Evolutionary conservation across 2,797 vertebrate genomes (phyloP), one percentile per base, ranked within the genome.

Genomic region (Pangasius sanitwongsei): DNA sequence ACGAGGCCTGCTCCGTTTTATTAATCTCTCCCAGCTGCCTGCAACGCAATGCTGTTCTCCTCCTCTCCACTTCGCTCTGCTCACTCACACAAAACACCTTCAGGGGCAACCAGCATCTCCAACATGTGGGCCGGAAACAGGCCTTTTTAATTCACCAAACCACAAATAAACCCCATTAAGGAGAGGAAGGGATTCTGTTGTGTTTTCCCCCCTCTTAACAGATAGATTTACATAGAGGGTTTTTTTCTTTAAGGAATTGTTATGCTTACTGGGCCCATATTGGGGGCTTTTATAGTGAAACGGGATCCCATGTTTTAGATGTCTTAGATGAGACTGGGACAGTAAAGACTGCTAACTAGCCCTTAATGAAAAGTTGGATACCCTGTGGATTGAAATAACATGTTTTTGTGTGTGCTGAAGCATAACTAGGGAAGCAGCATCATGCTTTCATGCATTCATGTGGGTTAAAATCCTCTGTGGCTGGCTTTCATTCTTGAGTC

Each of bases 71-170:
- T 85, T 85, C 13, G 72, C 87, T 90, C 34, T 59, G 81, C 91
- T 94, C 87, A 48, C 74, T 94, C 89, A 90, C 91, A 90, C 92
- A 93, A 94, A 94, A 94, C 94, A 95, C 85, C 89, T 93, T 93
- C 89, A 92, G 91, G 91, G 93, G 92, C 90, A 92, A 87, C 80
- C 86, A 41, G 83, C 93, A 93, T 94, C 93, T 94, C 91, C 83
- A 89, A 92, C 92, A 91, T 91, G 63, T 93, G 94, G 92, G 91
- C 92, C 90, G 84, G 87, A 94, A 94, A 95, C 83, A 75, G 31
- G 87, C 89, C 89, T 95, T 92, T 85, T 94, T 94, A 93, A 94
- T 95, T 93, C 92, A 88, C 61, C 81, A 93, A 93, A 93, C 94
- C 92, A 93, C 92, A 93, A 94, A 94, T 94, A 92, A 94, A 92